Evolutionary conservation across 1,140 invertebrate species (phyloP).

Genomic region (Bombyx mori): ASM3026992v2 NC_085123.1:8909501-8910000

Average conservation of each 20-base stretch:
- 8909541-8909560: not conserved
- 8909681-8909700: too few relatives aligned
- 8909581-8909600: not conserved
- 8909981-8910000: slow-evolving; percentile 81
- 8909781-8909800: too few relatives aligned
- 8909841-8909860: slow-evolving; percentile 94
- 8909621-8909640: not conserved
- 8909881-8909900: slow-evolving; percentile 86
- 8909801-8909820: not conserved
- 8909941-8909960: slow-evolving; percentile 93
- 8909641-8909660: too few relatives aligned
- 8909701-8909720: too few relatives aligned
- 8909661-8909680: too few relatives aligned
- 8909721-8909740: too few relatives aligned
- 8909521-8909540: not conserved
- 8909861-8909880: slow-evolving; percentile 83
- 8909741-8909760: too few relatives aligned
- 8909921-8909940: slow-evolving; percentile 99
- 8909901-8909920: slow-evolving; percentile 88
- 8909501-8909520: slow-evolving; percentile 76
- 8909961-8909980: slow-evolving; percentile 86
- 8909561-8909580: not conserved
- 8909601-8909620: not conserved
- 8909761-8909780: too few relatives aligned
- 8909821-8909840: slow-evolving; percentile 61